These are phyloP conservation scores for Ecdyonurus torrentis DNA, from an alignment of 2,888 invertebrate genomes.

Conservation along the genomic window DNA sequence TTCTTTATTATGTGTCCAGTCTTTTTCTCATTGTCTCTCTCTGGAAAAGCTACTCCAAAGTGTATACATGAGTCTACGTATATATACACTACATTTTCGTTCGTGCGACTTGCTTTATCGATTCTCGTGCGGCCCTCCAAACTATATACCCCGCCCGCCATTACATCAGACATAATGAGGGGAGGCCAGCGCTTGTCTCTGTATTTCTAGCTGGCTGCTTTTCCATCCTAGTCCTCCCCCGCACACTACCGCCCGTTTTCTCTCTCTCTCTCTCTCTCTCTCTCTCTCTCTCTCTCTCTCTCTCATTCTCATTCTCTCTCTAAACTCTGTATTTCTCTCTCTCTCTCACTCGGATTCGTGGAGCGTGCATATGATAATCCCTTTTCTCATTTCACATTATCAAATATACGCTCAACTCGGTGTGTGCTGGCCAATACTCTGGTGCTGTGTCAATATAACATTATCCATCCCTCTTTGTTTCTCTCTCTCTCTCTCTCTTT, in stretches of 20 bases:
- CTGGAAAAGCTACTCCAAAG: no score
- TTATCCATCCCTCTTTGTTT: neutral
- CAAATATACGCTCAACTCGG: neutral
- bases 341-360: neutral
- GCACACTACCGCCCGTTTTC: neutral
- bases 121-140: neutral
- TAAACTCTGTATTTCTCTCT: neutral
- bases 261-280: neutral
- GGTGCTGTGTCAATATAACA: neutral
- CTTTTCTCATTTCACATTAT: slow-evolving; percentile 2
- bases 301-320: neutral
- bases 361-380: slow-evolving; percentile 4
- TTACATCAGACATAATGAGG: slow-evolving; percentile 2
- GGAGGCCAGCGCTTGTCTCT: neutral
- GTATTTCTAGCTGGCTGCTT: neutral
- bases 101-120: slow-evolving; percentile 3
- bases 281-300: neutral
- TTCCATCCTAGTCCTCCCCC: neutral
- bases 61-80: neutral
- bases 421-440: neutral
- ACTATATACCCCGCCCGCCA: no score
- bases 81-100: neutral
- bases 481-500: neutral
- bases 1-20: no score
- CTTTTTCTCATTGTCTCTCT: no score